Conservation (phyloP, 2,113 vertebrate species). For the Pelecanus crispus region DNA sequence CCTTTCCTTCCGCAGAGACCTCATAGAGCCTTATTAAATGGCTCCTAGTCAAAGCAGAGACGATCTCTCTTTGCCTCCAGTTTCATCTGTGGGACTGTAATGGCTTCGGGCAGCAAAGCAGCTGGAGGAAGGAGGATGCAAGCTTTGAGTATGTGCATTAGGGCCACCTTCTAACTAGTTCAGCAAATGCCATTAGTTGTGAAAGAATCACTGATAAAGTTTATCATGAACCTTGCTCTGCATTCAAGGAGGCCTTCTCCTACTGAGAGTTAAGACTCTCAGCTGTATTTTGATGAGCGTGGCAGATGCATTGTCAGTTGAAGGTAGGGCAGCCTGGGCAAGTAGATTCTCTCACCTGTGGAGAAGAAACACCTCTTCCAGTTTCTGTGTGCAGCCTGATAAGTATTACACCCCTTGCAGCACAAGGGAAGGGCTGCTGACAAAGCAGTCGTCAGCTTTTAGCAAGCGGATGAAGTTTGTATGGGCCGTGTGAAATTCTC, state of each 20-base stretch:
- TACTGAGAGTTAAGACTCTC: background rate
- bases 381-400: background rate
- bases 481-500: background rate
- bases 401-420: background rate
- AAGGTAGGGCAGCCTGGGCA: background rate
- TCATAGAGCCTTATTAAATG: background rate
- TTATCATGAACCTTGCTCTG: background rate
- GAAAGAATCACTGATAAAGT: background rate
- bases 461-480: background rate
- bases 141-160: background rate
- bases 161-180: background rate
- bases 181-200: background rate
- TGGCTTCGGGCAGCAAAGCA: background rate
- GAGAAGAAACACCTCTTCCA: background rate
- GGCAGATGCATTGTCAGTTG: background rate
- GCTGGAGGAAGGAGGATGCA: background rate
- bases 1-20: background rate
- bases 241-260: background rate
- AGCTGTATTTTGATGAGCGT: background rate
- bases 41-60: background rate
- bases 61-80: background rate
- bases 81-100: background rate
- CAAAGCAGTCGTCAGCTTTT: background rate
- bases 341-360: background rate
- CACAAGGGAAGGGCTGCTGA: background rate